Evolutionary conservation across 1,140 invertebrate species (phyloP).

Genomic region (Drosophila ohnishii): DNA sequence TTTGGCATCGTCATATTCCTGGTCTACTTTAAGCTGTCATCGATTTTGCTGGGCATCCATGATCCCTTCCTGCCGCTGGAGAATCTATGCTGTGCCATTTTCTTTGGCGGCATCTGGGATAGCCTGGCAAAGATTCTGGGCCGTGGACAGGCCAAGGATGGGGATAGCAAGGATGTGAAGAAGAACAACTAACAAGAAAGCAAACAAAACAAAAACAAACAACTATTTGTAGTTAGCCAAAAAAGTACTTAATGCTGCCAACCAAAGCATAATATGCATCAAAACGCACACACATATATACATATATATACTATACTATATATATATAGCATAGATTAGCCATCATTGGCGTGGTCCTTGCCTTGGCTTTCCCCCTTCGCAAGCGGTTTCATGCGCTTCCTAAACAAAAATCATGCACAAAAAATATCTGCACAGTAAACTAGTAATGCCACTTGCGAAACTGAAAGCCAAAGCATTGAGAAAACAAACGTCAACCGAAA

Average conservation of each 20-base stretch:
- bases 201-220: not conserved
- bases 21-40: slow-evolving; percentile 99
- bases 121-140: slow-evolving; percentile 93
- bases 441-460: not conserved
- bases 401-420: slow-evolving; percentile 1
- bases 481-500: slow-evolving; percentile 12
- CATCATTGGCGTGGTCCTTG: not conserved
- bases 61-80: slow-evolving; percentile 99
- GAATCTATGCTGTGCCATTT: slow-evolving; percentile 98
- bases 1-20: slow-evolving; percentile 99
- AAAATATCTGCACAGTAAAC: not conserved
- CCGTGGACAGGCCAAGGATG: slow-evolving; percentile 90
- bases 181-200: slow-evolving; percentile 88
- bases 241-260: slow-evolving; percentile 69
- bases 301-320: slow-evolving; percentile 7
- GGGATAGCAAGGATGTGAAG: slow-evolving; percentile 89
- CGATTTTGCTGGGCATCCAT: slow-evolving; percentile 97
- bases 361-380: not conserved
- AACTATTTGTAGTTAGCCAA: slow-evolving; percentile 50
- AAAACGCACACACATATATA: slow-evolving; percentile 17
- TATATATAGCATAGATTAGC: slow-evolving; percentile 4
- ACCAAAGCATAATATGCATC: slow-evolving; percentile 62
- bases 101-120: slow-evolving; percentile 99
- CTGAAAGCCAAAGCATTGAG: not conserved
- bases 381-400: not conserved